Evolutionary conservation across 2,888 invertebrate genomes (phyloP), one percentile per base, ranked within the genome.

Genomic region (Proisotoma minuta): DNA sequence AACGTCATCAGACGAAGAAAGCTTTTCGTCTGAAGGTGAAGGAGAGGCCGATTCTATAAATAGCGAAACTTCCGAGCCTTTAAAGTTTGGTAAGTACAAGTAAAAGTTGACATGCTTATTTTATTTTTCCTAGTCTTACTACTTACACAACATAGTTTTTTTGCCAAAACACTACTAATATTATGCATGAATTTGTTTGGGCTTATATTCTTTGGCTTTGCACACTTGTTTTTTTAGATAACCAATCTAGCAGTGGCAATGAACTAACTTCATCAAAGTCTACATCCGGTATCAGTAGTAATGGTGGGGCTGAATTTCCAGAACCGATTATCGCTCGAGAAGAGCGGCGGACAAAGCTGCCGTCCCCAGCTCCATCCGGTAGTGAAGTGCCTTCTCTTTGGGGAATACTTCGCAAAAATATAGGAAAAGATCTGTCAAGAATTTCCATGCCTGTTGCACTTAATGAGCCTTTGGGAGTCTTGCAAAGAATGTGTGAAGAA

Each of bases 391-490:
- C 90, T 54, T 87, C 86, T 20, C 79, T 88, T n/a, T 89, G 89
- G 86, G 88, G 88, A 79, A 81, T 88, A 61, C 79, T 88, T 2
- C 85, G 86, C 76, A 86, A 87, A 78, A 90, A 90, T 77, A 91
- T 91, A 58, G 91, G 91, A 70, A 90, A 90, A 78, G 91, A 91
- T 78, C 80, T 91, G 62, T 88, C 88, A 20, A 89, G 89, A 78
- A 86, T 91, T 50, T 89, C 89, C 27, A 72, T 70, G 72, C 91
- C 90, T 0, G 89, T 91, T 48, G 88, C 88, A 1, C 82, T 91
- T 68, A 91, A 91, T 76, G 90, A 91, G 77, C 91, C 91, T 0
- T 80, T 91, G 0, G 88, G 87, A 75, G 87, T 88, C 81, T 79
- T 90, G 59, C 80, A 88, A 85, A 80, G 89, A 48, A 80, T 91